phyloP scores from a whole-genome alignment of 2,113 vertebrate genomes.

The Tetrao urogallus region DNA sequence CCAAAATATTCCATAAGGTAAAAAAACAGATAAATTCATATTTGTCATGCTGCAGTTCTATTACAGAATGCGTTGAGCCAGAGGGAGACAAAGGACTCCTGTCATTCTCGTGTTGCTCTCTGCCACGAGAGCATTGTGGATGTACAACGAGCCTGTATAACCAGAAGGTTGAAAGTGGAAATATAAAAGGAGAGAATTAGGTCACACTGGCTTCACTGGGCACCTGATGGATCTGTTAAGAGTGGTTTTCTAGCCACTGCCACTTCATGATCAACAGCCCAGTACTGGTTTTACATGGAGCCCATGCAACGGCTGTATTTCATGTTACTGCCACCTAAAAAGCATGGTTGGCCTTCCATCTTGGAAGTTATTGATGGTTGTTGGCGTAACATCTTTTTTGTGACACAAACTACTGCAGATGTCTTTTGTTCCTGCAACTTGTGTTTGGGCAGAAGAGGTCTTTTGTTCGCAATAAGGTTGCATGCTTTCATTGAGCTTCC shows the following conservation, averaged over 20 bases:
- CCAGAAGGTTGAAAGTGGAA: neutral
- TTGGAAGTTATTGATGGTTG: neutral
- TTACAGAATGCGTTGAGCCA: neutral
- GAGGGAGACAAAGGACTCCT: neutral
- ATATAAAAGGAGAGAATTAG: neutral
- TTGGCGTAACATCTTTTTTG: neutral
- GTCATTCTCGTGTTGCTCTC: neutral
- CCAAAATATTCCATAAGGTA: neutral
- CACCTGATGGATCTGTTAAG: fast-evolving
- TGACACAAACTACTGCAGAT: neutral
- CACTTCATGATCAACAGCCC: neutral
- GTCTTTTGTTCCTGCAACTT: fast-evolving
- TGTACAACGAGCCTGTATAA: fast-evolving
- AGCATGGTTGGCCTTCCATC: neutral
- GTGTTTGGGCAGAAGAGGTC: neutral
- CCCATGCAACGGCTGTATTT: neutral
- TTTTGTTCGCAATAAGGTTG: neutral
- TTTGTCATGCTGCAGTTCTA: neutral
- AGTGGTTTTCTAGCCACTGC: neutral
- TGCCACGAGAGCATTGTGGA: fast-evolving
- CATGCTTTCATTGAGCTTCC: fast-evolving
- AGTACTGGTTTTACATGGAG: neutral
- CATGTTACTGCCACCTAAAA: neutral
- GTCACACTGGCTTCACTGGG: neutral
- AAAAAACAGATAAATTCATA: neutral